phyloP scores from a whole-genome alignment of 2,797 vertebrate genomes.

The Arnoldichthys spilopterus region DNA sequence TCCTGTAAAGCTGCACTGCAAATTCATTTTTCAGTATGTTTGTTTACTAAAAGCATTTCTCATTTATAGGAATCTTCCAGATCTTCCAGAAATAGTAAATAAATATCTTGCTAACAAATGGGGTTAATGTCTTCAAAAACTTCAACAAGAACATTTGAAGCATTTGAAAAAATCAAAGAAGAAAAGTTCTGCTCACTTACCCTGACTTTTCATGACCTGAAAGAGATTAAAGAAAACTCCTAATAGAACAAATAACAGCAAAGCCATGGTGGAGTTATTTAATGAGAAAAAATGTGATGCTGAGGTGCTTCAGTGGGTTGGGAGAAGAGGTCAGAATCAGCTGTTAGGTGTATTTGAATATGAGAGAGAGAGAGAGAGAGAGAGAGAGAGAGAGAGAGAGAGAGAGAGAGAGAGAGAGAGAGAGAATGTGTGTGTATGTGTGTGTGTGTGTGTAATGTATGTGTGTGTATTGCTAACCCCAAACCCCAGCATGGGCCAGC shows the following conservation, averaged over 20 bases:
- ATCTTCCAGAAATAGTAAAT: neutral
- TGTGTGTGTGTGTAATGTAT: no score
- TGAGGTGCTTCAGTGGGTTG: slow-evolving; percentile 37
- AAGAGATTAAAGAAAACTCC: slow-evolving; percentile 69
- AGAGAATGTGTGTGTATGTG: slow-evolving; percentile 29
- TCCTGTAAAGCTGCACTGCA: neutral
- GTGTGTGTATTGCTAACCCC: slow-evolving; percentile 54
- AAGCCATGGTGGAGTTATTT: slow-evolving; percentile 73
- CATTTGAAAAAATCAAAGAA: neutral
- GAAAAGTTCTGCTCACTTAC: slow-evolving; percentile 66
- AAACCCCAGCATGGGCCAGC: slow-evolving; percentile 63
- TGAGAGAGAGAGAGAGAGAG: slow-evolving; percentile 47
- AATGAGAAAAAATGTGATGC: slow-evolving; percentile 35
- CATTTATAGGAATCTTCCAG: no score
- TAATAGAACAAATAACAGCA: slow-evolving; percentile 69
- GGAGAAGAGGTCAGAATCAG: slow-evolving; percentile 44
- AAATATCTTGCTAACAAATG: neutral
- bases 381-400: neutral
- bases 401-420: neutral
- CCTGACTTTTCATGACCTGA: slow-evolving; percentile 68
- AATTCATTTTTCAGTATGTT: neutral
- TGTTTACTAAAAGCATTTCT: no score
- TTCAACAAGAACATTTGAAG: neutral
- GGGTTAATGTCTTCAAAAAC: neutral
- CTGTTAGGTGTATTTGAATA: slow-evolving; percentile 34